phyloP scores from a whole-genome alignment of 2,888 invertebrate genomes.

The Spicauda simplicius region DNA sequence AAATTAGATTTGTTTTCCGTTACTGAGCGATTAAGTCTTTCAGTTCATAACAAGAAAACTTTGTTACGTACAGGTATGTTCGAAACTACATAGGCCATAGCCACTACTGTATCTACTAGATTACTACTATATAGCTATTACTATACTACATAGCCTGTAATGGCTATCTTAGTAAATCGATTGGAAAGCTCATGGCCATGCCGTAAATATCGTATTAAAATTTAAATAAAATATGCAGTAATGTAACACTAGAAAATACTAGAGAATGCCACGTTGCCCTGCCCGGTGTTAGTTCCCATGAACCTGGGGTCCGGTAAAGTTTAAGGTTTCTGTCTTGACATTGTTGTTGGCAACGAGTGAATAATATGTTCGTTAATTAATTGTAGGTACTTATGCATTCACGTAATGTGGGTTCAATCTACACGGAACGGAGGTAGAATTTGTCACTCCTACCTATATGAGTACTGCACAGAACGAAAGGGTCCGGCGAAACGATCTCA shows the following conservation, averaged over 20 bases:
- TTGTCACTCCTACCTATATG: too few species aligned
- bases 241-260: background rate
- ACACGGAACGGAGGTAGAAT: too few species aligned
- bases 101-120: too few species aligned
- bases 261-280: background rate
- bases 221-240: background rate
- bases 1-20: too few species aligned
- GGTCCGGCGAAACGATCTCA: too few species aligned
- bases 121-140: too few species aligned
- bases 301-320: constrained; percentile 7
- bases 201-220: background rate
- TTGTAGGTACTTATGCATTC: background rate
- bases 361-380: background rate
- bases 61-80: too few species aligned
- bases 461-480: too few species aligned
- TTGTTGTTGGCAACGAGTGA: background rate
- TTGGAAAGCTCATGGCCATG: background rate
- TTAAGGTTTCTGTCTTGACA: background rate
- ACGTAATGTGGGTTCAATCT: background rate
- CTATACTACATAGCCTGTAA: too few species aligned
- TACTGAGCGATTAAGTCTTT: too few species aligned
- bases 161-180: background rate
- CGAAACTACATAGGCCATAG: too few species aligned
- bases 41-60: too few species aligned
- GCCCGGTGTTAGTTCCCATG: constrained; percentile 13